Evolutionary conservation across 2,113 vertebrate species (phyloP), one percentile per base, ranked within the genome.

Genomic region (Bathybates hornii): DNA sequence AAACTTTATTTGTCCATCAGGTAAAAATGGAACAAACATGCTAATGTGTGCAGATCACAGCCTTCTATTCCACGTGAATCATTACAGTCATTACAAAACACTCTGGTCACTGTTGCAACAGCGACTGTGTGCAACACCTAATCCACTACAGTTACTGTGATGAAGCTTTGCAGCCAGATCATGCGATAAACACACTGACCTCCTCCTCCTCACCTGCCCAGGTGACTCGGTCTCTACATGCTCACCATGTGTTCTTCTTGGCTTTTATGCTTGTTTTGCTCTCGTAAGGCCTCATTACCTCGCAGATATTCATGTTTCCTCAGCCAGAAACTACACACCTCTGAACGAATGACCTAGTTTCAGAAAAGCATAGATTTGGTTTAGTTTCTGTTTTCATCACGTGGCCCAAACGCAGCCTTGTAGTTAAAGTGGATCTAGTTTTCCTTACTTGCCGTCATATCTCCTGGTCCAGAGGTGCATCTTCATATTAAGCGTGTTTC

Each of bases 251-350:
- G 12, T 38, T 54, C 50, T 52, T 24, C 32, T 2, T 2, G 3
- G 14, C 27, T 27, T 50, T 81, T 21, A 16, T 80, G 78, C 50
- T 38, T 43, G n/a, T 9, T 54, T 29, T 66, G 78, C 32, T 36
- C 8, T 13, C 9, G 29, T 68, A 38, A 86, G 12, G 45, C 34
- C 48, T 86, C 84, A 86, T 86, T 81, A 81, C 78, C 48, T 21
- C 11, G 4, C 21, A 86, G 78, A 81, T 81, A 68, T 86, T 86
- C 21, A 24, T n/a, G 43, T 34, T 38, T 41, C 41, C 10, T 38
- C 71, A 76, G 36, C 53, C 27, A 4, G 13, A 38, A 80, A 36
- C 50, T 29, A 0, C 50, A 80, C 17, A 53, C 19, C 76, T 54
- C 71, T 54, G 50, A 80, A 24, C 2, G 2, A 54, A 17, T 80